Base-by-base conservation (phyloP, 2,888 invertebrate genomes). In the Leptodirus hochenwartii region DNA sequence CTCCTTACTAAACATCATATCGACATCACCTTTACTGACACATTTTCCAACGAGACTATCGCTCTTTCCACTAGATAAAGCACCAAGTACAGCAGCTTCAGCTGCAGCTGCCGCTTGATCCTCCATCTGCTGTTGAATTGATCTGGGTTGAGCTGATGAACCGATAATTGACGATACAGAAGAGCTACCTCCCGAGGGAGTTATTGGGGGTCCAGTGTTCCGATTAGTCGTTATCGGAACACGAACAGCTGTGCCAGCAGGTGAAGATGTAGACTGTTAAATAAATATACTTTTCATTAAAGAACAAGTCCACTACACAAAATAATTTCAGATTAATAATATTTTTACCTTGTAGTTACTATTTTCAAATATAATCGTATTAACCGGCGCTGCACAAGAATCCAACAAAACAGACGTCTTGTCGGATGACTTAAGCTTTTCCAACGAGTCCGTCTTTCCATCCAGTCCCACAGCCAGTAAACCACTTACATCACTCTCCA, bases 331-430 rank as follows among this genome's bases (percentile, higher is more conserved):
- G n/a, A n/a, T n/a, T n/a, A n/a, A n/a, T n/a, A n/a, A n/a, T n/a
- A n/a, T n/a, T n/a, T n/a, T n/a, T n/a, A n/a, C 8, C 50, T 84
- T 84, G 50, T 78, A 85, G 52, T 87, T 87, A 2, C 85, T 87
- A 50, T 88, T 88, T 49, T 88, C 87, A 49, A 88, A 87, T 39
- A 88, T 85, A 30, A 88, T 77, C 0, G 85, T 85, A 48, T 81
- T 79, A 12, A 84, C 80, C 2, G 82, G 81, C 1, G n/a, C n/a
- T n/a, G n/a, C n/a, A n/a, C n/a, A n/a, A n/a, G n/a, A n/a, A n/a
- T n/a, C n/a, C n/a, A n/a, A 73, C 4, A 78, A 77, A 52, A n/a
- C 9, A 30, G 28, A 4, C 12, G 4, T 5, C 10, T 17, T 11
- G 12, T 54, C 3, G 66, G 65, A 17, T 31, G 36, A 15, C 30